Base-by-base conservation (phyloP, 2,888 invertebrate species). In the Mesoligia furuncula region DNA sequence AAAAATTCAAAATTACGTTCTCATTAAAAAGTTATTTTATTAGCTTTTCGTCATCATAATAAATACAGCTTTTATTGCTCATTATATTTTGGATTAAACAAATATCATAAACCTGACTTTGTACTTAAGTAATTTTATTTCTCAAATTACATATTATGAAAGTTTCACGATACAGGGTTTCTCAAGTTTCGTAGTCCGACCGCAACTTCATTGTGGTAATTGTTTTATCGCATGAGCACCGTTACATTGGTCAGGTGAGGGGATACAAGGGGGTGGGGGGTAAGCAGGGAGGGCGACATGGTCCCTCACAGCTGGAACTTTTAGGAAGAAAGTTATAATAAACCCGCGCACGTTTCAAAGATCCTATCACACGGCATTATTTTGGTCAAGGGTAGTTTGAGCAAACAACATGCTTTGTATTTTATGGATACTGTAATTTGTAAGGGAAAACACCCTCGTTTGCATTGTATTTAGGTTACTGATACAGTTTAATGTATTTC, bases 141-240 rank as follows among this genome's bases (percentile, higher is more conserved):
- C 73, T 73, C 75, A 61, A 85, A 86, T 86, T 81, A n/a, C n/a
- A n/a, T n/a, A 85, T 85, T 83, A 86, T 85, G 80, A 87, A 90
- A 90, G 79, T 90, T 91, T 87, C 73, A 88, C 85, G 79, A 89
- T 92, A 91, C 92, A 90, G 89, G 88, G 90, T 89, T 90, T 91
- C 89, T 88, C 85, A 90, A 91, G 91, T 92, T 92, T 92, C 90
- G 90, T 93, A 93, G 90, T 91, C 83, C 90, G 88, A 93, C 93
- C 93, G 91, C 91, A 90, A 93, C 91, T 95, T 93, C 92, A 93
- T 92, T 92, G 93, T 91, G 93, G 95, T 96, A 96, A 96, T 96
- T 96, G 96, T 96, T 96, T 96, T 96, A 96, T 96, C 95, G 96
- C 96, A 96, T 96, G 96, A 94, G 94, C 91, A 91, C 91, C 89